Evolutionary conservation across 2,113 vertebrate genomes (phyloP).

Genomic region (Ploceus nigricollis): DNA sequence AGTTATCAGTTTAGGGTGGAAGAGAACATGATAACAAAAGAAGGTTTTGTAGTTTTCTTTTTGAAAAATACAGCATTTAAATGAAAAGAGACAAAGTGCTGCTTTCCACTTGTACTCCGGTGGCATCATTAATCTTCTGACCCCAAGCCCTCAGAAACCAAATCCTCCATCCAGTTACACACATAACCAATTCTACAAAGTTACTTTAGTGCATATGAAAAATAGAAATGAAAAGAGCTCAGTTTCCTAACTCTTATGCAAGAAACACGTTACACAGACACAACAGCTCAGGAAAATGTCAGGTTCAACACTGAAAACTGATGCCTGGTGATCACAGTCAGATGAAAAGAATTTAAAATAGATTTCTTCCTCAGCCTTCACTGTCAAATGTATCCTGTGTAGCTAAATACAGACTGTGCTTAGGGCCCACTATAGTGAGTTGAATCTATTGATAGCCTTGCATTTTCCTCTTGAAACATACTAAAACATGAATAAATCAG

Average conservation of each 20-base stretch:
- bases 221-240: neutral
- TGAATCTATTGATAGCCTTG: neutral
- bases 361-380: neutral
- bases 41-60: neutral
- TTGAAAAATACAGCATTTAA: neutral
- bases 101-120: neutral
- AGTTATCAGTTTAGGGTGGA: neutral
- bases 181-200: neutral
- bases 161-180: neutral
- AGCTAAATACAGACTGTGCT: neutral
- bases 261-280: neutral
- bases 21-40: neutral
- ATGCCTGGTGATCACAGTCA: neutral
- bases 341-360: slow-evolving; percentile 8
- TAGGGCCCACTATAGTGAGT: neutral
- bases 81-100: neutral
- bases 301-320: slow-evolving; percentile 20
- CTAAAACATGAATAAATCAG: neutral
- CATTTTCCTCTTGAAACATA: neutral
- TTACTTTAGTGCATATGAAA: neutral
- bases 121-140: neutral
- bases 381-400: neutral
- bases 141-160: neutral
- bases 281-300: slow-evolving; percentile 27
- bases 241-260: neutral